Base-by-base conservation (phyloP, 2,113 vertebrate genomes). In the Axis porcinus region DNA sequence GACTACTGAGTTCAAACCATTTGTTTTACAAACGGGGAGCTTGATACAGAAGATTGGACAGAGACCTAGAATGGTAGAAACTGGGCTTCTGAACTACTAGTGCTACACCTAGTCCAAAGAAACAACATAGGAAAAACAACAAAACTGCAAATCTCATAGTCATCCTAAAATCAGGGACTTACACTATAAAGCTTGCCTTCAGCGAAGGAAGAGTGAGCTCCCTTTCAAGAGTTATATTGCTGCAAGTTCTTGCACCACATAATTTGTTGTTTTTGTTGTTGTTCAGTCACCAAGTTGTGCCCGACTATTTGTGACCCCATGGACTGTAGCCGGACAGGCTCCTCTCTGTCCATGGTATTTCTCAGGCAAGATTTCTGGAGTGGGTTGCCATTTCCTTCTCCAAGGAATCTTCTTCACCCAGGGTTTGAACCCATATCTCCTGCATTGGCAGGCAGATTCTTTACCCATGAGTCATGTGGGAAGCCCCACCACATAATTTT, bases 21-120 rank as follows among this genome's bases (percentile, higher is more conserved):
- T 90, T 58, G 89, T 86, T 92, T 96, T 6, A 64, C 40, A 85
- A 85, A n/a, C 15, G 3, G 27, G 28, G 15, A 86, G 62, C 23
- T 92, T 92, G 43, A 82, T 52, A 40, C 58, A 45, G 88, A 96
- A 91, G 28, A 52, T 89, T 50, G 52, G 50, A 62, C 27, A 58
- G 60, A 92, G 30, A 40, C 11, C 5, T 62, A 33, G 57, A 10
- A 52, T 67, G 62, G 17, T 23, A 94, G 25, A 55, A 83, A 30
- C 11, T n/a, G 76, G 95, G 9, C 4, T 33, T 97, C 21, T 86
- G 33, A 91, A 89, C 27, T 64, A 28, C n/a, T 54, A 2, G 25
- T 82, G 43, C 83, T 30, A 30, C 3, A 57, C 4, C 15, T 47
- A 13, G 27, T 54, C 17, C 28, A 64, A 76, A 93, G 54, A 92